phyloP scores from a whole-genome alignment of 2,797 vertebrate genomes.

The Gadopsis bispinosus region DNA sequence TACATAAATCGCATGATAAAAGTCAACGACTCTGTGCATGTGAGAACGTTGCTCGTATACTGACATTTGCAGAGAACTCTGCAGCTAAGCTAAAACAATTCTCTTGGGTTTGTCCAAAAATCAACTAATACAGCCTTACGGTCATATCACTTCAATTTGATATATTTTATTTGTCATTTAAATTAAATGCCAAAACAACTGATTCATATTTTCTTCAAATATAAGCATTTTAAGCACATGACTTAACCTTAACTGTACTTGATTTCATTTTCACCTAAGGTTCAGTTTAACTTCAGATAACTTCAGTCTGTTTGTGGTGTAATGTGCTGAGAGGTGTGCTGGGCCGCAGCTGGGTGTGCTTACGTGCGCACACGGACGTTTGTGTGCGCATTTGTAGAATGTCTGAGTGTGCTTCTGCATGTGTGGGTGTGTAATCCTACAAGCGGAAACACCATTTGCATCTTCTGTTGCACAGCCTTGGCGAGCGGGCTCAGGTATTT shows the following conservation, averaged over 20 bases:
- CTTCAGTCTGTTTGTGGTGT: background rate
- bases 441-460: conserved; percentile 74
- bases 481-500: conserved; percentile 73
- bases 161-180: background rate
- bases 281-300: background rate
- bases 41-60: background rate
- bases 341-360: conserved; percentile 40
- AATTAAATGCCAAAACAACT: background rate
- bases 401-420: conserved; percentile 40
- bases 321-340: conserved; percentile 1
- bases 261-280: background rate
- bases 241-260: background rate
- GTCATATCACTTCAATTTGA: background rate
- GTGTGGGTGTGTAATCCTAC: conserved; percentile 65
- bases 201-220: background rate
- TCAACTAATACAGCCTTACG: background rate
- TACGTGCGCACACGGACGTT: conserved; percentile 20
- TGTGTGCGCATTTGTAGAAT: conserved; percentile 20
- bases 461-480: conserved; percentile 61
- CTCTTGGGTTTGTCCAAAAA: background rate
- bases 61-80: background rate
- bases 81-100: background rate
- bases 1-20: background rate
- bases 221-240: background rate
- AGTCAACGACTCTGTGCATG: background rate